Conservation (phyloP, 2,797 vertebrate genomes). For the Xiphophorus birchmanni region DNA sequence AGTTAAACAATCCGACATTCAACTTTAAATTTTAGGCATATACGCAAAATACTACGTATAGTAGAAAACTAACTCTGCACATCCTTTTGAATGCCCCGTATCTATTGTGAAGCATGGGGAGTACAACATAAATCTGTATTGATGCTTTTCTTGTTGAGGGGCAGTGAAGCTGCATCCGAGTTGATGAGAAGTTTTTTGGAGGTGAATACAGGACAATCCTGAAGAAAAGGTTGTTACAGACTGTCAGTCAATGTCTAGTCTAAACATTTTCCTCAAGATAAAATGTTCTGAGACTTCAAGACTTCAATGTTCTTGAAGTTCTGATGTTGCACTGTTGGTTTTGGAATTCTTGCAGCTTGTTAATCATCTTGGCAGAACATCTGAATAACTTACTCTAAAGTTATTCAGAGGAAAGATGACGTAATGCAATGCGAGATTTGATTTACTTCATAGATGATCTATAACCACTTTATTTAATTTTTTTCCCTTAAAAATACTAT, state of each 20-base stretch:
- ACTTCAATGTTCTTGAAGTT: not conserved
- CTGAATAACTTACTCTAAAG: not conserved
- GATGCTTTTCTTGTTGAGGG: not conserved
- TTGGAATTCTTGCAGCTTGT: not conserved
- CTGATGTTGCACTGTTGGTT: not conserved
- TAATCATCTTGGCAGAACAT: not conserved
- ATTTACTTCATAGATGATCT: not conserved
- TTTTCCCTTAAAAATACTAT: not conserved
- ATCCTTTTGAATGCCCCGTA: not conserved
- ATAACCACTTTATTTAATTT: conserved; percentile 1
- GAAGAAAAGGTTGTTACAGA: not conserved
- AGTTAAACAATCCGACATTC: not conserved
- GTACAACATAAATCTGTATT: not conserved
- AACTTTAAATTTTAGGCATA: not conserved
- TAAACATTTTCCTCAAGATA: not conserved
- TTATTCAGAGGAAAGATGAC: not conserved
- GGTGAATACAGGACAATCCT: not conserved
- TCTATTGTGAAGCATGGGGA: not conserved
- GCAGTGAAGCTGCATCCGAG: not conserved
- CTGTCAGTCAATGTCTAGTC: not conserved
- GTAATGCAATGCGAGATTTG: not conserved
- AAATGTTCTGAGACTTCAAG: too few species aligned
- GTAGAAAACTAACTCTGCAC: not conserved
- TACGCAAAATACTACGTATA: not conserved
- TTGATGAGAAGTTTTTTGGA: not conserved